A percentile compares a stretch with the other conserved stretches of the same genome.
Conservation (phyloP, 2,797 vertebrate genomes). For the Pristis pectinata region DNA sequence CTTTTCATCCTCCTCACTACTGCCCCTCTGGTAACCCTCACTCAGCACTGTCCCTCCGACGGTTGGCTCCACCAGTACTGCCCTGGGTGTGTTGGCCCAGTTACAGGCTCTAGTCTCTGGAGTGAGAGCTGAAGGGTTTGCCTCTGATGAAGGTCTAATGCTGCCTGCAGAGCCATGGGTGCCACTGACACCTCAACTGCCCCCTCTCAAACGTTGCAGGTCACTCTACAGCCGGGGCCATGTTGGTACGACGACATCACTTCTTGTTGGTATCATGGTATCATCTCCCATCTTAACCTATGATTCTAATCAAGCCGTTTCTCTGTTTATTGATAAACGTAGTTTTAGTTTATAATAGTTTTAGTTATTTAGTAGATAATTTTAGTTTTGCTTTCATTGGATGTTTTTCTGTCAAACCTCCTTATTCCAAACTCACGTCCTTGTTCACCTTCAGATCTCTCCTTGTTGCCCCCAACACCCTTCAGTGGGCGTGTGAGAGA, state of each 20-base stretch:
- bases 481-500: too few relatives aligned
- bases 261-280: too few relatives aligned
- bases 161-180: background rate
- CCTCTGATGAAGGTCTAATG: too few relatives aligned
- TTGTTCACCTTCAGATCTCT: background rate
- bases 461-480: background rate
- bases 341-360: too few relatives aligned
- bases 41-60: background rate
- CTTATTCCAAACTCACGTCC: background rate
- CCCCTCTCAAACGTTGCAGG: background rate
- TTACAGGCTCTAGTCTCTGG: too few relatives aligned
- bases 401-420: background rate
- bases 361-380: too few relatives aligned
- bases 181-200: background rate
- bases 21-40: too few relatives aligned
- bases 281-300: background rate
- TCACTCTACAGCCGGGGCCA: background rate
- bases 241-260: too few relatives aligned
- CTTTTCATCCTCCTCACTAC: too few relatives aligned
- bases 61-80: background rate
- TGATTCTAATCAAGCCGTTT: background rate
- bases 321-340: background rate
- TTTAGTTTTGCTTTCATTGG: background rate
- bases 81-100: background rate
- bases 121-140: background rate